phyloP scores from a whole-genome alignment of 2,888 invertebrate genomes.

The Microchrysa polita region DNA sequence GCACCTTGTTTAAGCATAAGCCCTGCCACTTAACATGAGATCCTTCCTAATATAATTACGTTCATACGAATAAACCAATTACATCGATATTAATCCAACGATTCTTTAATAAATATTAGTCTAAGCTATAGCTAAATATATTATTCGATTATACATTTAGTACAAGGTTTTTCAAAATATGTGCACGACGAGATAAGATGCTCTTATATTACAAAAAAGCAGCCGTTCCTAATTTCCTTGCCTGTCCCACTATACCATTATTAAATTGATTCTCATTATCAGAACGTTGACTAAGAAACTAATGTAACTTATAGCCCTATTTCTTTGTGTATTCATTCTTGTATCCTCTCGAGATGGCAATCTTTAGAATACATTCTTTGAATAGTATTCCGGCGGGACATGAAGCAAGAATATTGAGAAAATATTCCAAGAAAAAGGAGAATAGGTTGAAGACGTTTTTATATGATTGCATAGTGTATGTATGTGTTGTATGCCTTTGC shows the following conservation, averaged over 20 bases:
- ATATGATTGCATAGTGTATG: neutral
- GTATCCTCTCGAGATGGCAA: neutral
- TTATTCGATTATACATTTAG: too few species aligned
- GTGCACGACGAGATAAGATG: too few species aligned
- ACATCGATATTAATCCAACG: too few species aligned
- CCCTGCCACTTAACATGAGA: too few species aligned
- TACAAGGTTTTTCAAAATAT: too few species aligned
- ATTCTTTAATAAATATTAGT: too few species aligned
- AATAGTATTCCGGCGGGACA: neutral
- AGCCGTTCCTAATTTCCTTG: constrained; percentile 24
- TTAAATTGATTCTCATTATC: constrained; percentile 37
- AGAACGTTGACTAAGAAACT: neutral
- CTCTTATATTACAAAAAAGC: neutral
- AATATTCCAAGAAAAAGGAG: neutral
- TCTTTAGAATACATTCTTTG: neutral
- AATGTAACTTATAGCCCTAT: constrained; percentile 9
- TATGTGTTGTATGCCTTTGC: constrained; percentile 1
- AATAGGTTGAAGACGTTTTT: too few species aligned
- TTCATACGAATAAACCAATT: too few species aligned
- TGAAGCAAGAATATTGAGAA: neutral
- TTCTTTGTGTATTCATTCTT: neutral
- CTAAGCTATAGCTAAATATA: too few species aligned
- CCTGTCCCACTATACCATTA: constrained; percentile 24
- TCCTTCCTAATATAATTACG: too few species aligned
- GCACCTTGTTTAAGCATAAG: too few species aligned